Conservation (phyloP, 2,888 invertebrate species). For the Yponomeuta plumbellus region DNA sequence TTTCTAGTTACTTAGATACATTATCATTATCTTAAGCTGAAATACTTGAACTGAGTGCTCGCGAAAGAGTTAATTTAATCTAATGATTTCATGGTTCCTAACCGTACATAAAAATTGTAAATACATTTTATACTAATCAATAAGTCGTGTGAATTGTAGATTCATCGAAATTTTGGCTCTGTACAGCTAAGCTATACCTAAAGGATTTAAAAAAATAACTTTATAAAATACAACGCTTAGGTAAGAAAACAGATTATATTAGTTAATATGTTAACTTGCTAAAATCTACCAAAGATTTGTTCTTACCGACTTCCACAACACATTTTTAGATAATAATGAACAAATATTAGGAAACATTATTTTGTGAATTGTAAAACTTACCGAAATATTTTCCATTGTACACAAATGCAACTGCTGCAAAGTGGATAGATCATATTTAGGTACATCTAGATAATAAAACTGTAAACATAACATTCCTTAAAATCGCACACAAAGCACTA, state of each 20-base stretch:
- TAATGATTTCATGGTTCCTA: slow-evolving; percentile 69
- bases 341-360: too few relatives aligned
- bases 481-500: too few relatives aligned
- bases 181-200: not conserved
- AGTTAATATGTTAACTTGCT: not conserved
- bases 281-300: slow-evolving; percentile 10
- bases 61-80: slow-evolving; percentile 11
- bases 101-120: slow-evolving; percentile 47
- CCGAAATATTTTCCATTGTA: not conserved
- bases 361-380: not conserved
- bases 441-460: too few relatives aligned
- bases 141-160: not conserved
- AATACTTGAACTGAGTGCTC: not conserved
- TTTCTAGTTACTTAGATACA: not conserved
- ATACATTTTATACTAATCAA: not conserved
- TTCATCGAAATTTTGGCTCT: not conserved
- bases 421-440: too few relatives aligned
- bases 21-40: not conserved
- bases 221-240: not conserved
- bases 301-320: not conserved
- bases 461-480: too few relatives aligned
- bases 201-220: not conserved
- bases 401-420: not conserved
- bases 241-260: not conserved
- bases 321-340: too few relatives aligned